A percentile compares a stretch with the other conserved stretches of the same genome.
Conservation (phyloP, 2,797 vertebrate genomes). For the Pipistrellus pygmaeus region DNA sequence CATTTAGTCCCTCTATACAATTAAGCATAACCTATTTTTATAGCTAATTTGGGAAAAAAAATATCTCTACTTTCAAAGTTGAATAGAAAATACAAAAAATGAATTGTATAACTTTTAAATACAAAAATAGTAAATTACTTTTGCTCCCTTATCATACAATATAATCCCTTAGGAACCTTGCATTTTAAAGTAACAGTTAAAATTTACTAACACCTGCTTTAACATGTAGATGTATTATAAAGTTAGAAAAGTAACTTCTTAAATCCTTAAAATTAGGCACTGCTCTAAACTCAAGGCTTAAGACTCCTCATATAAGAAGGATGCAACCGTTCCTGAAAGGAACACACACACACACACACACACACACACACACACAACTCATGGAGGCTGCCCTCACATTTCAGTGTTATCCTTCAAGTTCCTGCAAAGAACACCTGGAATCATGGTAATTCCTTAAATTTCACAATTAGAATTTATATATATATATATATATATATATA, state of each 20-base stretch:
- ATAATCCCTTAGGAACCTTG: conserved; percentile 7
- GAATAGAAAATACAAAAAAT: conserved; percentile 57
- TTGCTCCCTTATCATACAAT: conserved; percentile 32
- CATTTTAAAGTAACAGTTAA: conserved; percentile 43
- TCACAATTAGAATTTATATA: not conserved
- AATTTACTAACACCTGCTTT: conserved; percentile 54
- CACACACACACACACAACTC: not conserved
- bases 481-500: not conserved
- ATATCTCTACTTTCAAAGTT: conserved; percentile 49
- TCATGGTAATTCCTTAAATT: not conserved
- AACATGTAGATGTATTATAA: not conserved
- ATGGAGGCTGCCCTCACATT: not conserved
- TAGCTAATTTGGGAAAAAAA: conserved; percentile 43
- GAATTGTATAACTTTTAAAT: not conserved
- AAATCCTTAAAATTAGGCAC: conserved; percentile 5
- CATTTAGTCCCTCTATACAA: too few relatives aligned
- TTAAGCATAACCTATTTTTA: not conserved
- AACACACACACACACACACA: not conserved
- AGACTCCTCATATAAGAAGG: not conserved
- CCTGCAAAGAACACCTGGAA: not conserved
- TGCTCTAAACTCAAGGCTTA: not conserved
- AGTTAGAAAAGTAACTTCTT: conserved; percentile 43
- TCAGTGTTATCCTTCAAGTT: not conserved
- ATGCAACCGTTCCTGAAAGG: not conserved
- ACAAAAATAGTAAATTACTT: conserved; percentile 44